Evolutionary conservation across 35 echinoderm and acorn worm species (phyloP), one percentile per base, ranked within the genome.

Genomic region (Ptychodera flava): DNA sequence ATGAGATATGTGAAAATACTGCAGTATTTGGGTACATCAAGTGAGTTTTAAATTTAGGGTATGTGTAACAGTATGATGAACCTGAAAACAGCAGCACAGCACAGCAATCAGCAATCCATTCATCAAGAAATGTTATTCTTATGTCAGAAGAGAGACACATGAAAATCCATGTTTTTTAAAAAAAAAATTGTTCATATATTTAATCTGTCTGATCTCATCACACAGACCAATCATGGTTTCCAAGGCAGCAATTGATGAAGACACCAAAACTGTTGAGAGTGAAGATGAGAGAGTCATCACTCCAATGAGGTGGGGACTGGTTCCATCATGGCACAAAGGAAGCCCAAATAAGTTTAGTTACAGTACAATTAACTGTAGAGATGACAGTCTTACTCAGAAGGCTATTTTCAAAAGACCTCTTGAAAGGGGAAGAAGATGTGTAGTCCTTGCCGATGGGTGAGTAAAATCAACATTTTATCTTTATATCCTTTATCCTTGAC

Each of bases 331-430:
- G 92, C 96, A 99, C 78, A 94, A 99, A 86, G 96, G 96, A 34
- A 80, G 94, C 79, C 91, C 92, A 16, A 81, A 36, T 33, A 64
- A 77, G 31, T 31, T 99, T 36, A 38, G 90, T 16, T 99, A 92
- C 93, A 94, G 94, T 82, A 99, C 94, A 90, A 99, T 94, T 78
- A 99, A 99, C 79, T 94, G 96, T 79, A 84, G 96, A 1, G 87
- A 92, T 92, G 96, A 99, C 82, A 88, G 96, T 34, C 92, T 99
- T 85, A 90, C 89, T 38, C 80, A 92, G 79, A 99, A 92, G 83
- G 88, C 90, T 1, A 90, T 87, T 0, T 99, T 92, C 77, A 99
- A 94, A 78, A 38, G 85, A 29, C 96, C 92, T 33, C 90, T 94
- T 82, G 96, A 99, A 33, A 94, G 86, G 53, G 96, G 96, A 33